Base-by-base conservation (phyloP, 2,113 vertebrate genomes). In the Crocuta crocuta region DNA sequence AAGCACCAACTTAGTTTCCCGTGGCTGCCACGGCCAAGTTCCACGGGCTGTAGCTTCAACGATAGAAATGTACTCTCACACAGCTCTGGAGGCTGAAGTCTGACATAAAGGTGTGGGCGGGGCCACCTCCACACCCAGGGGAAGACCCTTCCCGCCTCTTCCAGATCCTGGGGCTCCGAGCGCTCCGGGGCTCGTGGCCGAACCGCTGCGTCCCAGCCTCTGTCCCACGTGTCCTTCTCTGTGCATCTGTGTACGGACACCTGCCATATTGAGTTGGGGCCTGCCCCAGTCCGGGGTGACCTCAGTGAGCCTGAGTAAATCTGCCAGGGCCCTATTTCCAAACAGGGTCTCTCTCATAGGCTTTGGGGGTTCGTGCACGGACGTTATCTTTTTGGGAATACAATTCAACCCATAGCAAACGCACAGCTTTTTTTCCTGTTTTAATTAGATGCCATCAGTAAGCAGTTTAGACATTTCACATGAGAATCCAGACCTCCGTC, bases 311-410 rank as follows among this genome's bases (percentile, higher is more conserved):
- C 9, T 1, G 11, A 43, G 8, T 7, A 4, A 39, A 19, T 24
- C 33, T 2, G 10, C 33, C 28, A 33, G 68, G 86, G 45, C 58
- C 63, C n/a, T 23, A 0, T 61, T 63, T 74, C 70, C 53, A 66
- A 61, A 82, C 26, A 24, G 13, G 74, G 48, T 15, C 43, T 4
- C 28, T 2, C 5, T 31, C 33, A 1, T 15, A 6, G 5, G 4
- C 3, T 15, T 33, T 5, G 31, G 45, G 58, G 4, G 0, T 9
- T 16, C 19, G n/a, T 24, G 21, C 70, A 0, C 0, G 35, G 33
- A 4, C 1, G 21, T 0, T 0, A 1, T 3, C 61, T 31, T 58
- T 66, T 4, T 19, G 11, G 65, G 48, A 43, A 31, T 28, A 35
- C 17, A 35, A 0, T 28, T 31, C 43, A 10, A 3, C 19, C 31